Conservation (phyloP, 2,888 invertebrate species). For the Acanthosoma haemorrhoidale region DNA sequence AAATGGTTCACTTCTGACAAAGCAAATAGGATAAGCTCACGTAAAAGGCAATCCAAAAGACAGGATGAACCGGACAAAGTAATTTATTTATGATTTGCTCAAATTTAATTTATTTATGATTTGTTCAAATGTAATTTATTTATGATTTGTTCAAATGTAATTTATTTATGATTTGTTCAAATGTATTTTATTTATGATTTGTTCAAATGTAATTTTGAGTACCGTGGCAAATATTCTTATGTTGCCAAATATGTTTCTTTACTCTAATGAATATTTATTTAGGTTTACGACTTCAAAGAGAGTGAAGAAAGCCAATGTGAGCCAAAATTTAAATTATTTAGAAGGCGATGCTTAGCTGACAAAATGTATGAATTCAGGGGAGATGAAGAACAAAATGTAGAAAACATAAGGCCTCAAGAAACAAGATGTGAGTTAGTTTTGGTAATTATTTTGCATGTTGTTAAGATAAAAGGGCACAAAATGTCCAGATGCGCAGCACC, state of each 20-base stretch:
- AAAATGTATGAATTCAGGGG: slow-evolving; percentile 84
- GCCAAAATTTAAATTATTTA: slow-evolving; percentile 54
- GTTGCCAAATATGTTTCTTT: background rate
- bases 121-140: no score
- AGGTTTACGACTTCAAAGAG: slow-evolving; percentile 44
- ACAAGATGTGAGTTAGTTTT: background rate
- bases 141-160: no score
- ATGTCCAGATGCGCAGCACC: no score
- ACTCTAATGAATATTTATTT: background rate
- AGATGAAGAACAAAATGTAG: slow-evolving; percentile 57
- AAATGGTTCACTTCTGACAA: slow-evolving; percentile 32
- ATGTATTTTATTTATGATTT: no score
- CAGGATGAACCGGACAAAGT: slow-evolving; percentile 30
- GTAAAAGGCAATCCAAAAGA: slow-evolving; percentile 11
- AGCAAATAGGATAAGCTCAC: slow-evolving; percentile 23
- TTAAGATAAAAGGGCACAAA: no score
- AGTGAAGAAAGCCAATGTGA: slow-evolving; percentile 42
- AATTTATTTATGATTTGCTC: background rate
- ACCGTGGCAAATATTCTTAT: background rate
- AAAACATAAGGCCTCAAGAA: slow-evolving; percentile 53
- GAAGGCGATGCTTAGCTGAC: slow-evolving; percentile 78
- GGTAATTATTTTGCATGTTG: background rate
- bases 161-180: no score
- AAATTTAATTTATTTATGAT: background rate
- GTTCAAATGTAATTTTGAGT: background rate